These are phyloP conservation scores for Alces alces DNA, from an alignment of 2,113 vertebrate genomes.

Conservation along the genomic window DNA sequence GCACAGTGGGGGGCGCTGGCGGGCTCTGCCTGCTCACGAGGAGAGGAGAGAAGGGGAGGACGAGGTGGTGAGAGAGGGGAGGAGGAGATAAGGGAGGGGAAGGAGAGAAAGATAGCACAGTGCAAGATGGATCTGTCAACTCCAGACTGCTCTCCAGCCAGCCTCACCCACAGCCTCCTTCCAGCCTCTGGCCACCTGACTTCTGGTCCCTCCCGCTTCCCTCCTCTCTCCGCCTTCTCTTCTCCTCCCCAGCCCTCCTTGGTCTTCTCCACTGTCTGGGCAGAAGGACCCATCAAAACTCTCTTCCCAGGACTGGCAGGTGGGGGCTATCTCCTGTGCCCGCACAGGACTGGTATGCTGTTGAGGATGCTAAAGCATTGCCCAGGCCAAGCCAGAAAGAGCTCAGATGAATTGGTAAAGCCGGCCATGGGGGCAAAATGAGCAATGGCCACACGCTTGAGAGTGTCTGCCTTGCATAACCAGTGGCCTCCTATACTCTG, in stretches of 20 bases:
- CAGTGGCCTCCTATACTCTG: neutral
- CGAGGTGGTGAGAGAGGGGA: constrained; percentile 51
- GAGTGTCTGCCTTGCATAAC: neutral
- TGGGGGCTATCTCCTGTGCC: neutral
- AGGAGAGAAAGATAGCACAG: constrained; percentile 73
- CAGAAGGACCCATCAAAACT: neutral
- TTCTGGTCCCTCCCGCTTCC: neutral
- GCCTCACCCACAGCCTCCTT: constrained; percentile 1
- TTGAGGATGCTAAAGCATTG: neutral
- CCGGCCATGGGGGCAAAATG: neutral
- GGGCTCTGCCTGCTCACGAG: constrained; percentile 74
- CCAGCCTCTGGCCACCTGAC: neutral
- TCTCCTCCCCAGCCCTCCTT: neutral
- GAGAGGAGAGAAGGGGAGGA: constrained; percentile 59
- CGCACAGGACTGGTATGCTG: neutral
- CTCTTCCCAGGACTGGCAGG: neutral
- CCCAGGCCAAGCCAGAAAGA: constrained; percentile 29
- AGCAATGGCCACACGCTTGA: neutral
- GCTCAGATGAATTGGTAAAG: neutral
- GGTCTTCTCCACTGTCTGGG: neutral
- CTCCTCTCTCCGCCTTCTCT: constrained; percentile 18
- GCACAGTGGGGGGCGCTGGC: constrained; percentile 73
- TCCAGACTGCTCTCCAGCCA: constrained; percentile 20
- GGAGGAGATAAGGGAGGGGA: constrained; percentile 56
- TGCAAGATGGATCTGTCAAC: constrained; percentile 63